Percentiles rank a stretch among this genome's conserved stretches.
phyloP scores from a whole-genome alignment of 1,140 invertebrate species.

The Vollenhovia emeryi region DNA sequence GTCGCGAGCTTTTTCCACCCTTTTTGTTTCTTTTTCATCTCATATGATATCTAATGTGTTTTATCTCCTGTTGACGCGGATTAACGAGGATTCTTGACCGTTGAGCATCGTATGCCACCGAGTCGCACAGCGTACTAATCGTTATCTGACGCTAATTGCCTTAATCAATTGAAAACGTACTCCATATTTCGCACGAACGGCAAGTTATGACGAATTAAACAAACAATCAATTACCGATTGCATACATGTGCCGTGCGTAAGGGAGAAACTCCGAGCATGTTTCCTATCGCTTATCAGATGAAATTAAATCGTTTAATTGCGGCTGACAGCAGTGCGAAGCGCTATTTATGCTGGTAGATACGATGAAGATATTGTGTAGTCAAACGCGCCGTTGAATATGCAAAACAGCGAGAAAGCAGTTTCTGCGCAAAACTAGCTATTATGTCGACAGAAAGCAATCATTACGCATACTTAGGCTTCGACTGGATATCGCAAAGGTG shows the following conservation, averaged over 20 bases:
- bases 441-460: conserved; percentile 27
- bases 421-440: background rate
- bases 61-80: conserved; percentile 71
- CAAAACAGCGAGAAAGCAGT: conserved; percentile 17
- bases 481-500: background rate
- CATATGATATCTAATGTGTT: conserved; percentile 65
- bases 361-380: conserved; percentile 35
- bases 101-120: conserved; percentile 62
- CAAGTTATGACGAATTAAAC: conserved; percentile 9
- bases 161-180: background rate
- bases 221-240: conserved; percentile 11
- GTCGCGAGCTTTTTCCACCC: conserved; percentile 65
- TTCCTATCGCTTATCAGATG: background rate
- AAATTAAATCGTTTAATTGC: conserved; percentile 29
- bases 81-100: conserved; percentile 72
- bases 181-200: background rate
- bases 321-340: background rate
- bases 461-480: conserved; percentile 18
- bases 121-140: conserved; percentile 66
- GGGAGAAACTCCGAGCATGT: background rate
- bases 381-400: conserved; percentile 37
- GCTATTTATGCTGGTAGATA: conserved; percentile 14
- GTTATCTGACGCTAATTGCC: conserved; percentile 60
- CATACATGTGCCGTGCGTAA: background rate
- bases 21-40: conserved; percentile 53